Percentiles rank a stretch among this genome's conserved stretches.
Conservation (phyloP, 2,797 vertebrate species). For the Tragopan temminckii region DNA sequence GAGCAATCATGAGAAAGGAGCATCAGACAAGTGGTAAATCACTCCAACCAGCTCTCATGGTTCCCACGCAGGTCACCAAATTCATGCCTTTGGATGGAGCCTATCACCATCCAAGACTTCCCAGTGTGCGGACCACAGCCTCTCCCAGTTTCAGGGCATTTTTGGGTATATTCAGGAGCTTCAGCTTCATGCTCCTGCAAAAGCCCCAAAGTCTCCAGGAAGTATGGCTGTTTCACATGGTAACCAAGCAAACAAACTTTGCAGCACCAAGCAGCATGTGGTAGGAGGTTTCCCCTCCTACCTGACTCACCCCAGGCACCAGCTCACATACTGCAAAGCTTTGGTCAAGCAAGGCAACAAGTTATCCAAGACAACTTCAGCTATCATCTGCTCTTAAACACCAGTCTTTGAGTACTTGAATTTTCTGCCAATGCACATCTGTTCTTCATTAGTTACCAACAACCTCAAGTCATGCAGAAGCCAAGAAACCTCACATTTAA, state of each 20-base stretch:
- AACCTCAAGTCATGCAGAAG: not conserved
- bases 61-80: not conserved
- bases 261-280: fast-evolving
- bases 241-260: not conserved
- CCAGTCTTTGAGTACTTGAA: not conserved
- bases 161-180: not conserved
- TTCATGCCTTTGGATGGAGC: not conserved
- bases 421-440: not conserved
- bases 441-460: not conserved
- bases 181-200: fast-evolving
- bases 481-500: constrained; percentile 1
- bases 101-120: not conserved
- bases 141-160: not conserved
- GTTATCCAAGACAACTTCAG: not conserved
- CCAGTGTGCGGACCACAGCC: not conserved
- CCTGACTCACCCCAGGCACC: not conserved
- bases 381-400: not conserved
- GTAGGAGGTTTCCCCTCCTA: not conserved
- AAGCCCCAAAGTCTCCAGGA: not conserved
- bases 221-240: not conserved
- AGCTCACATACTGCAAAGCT: not conserved
- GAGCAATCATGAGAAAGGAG: not conserved
- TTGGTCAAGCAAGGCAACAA: not conserved
- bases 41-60: not conserved
- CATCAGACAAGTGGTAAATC: not conserved